These are phyloP conservation scores for Operophtera brumata DNA, from an alignment of 2,888 invertebrate genomes.

Conservation along the genomic window DNA sequence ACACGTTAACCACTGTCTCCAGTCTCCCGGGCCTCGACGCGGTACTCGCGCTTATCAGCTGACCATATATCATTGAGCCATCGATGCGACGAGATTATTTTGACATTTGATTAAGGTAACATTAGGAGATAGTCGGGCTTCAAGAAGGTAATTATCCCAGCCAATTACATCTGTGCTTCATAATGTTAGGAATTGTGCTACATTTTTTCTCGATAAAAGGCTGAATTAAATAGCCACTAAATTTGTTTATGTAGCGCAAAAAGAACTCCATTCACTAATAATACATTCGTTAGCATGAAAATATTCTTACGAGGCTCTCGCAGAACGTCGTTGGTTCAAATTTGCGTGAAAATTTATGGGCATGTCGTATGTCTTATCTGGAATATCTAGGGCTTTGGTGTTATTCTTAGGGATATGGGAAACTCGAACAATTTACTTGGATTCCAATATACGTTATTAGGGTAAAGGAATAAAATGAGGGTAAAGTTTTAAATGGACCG, in stretches of 20 bases:
- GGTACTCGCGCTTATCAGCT: constrained; percentile 45
- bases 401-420: constrained; percentile 37
- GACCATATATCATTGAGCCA: constrained; percentile 43
- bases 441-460: constrained; percentile 37
- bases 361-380: constrained; percentile 54
- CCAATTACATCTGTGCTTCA: constrained; percentile 14
- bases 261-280: constrained; percentile 25
- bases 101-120: constrained; percentile 35
- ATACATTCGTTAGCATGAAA: constrained; percentile 46
- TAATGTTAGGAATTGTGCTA: not conserved
- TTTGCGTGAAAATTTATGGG: constrained; percentile 65
- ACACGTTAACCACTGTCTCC: constrained; percentile 49
- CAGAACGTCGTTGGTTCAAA: constrained; percentile 49
- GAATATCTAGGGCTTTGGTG: constrained; percentile 47
- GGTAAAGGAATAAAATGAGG: constrained; percentile 23
- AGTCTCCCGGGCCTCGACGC: constrained; percentile 36
- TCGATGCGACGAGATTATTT: constrained; percentile 34
- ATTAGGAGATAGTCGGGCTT: constrained; percentile 12
- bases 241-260: constrained; percentile 15
- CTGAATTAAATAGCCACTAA: constrained; percentile 4
- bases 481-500: constrained; percentile 18
- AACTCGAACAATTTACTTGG: constrained; percentile 33
- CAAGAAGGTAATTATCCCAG: constrained; percentile 22
- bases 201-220: not conserved
- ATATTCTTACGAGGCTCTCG: constrained; percentile 42